Conservation (phyloP, 2,797 vertebrate species). For the Galago senegalensis region DNA sequence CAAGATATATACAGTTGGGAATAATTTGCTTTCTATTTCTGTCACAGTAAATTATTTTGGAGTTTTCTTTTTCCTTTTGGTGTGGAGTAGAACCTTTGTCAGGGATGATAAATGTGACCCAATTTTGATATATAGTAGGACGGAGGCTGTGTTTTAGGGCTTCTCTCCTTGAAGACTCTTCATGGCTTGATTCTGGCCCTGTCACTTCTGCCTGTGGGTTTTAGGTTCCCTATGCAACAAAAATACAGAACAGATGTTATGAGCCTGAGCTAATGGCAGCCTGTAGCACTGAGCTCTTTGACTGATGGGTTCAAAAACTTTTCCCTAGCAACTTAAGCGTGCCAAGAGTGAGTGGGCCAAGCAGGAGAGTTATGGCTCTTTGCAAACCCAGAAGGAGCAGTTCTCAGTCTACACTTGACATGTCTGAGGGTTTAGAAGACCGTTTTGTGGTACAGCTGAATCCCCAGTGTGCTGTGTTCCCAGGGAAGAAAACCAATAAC, state of each 20-base stretch:
- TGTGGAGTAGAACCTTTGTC: constrained; percentile 25
- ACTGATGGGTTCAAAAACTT: constrained; percentile 65
- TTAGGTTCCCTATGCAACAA: constrained; percentile 37
- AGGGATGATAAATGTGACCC: constrained; percentile 22
- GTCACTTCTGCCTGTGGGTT: constrained; percentile 46
- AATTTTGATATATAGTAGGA: constrained; percentile 46
- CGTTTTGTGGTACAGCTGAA: constrained; percentile 77
- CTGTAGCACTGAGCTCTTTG: constrained; percentile 3
- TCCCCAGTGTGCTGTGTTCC: constrained; percentile 81
- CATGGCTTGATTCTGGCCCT: not conserved
- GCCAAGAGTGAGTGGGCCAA: constrained; percentile 71
- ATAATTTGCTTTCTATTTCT: constrained; percentile 39
- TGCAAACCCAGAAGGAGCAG: constrained; percentile 73
- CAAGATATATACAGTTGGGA: not conserved
- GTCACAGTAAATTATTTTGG: constrained; percentile 46
- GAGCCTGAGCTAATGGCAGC: constrained; percentile 63
- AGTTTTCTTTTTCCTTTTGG: constrained; percentile 1
- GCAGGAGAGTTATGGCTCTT: constrained; percentile 75
- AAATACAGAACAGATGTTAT: constrained; percentile 65
- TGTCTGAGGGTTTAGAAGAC: constrained; percentile 80
- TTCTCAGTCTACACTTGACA: constrained; percentile 81
- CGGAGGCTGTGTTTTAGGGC: not conserved
- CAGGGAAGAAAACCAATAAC: constrained; percentile 82
- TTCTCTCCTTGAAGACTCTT: not conserved
- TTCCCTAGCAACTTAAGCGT: constrained; percentile 75